Percentiles rank a stretch among this genome's conserved stretches.
phyloP scores from a whole-genome alignment of 2,888 invertebrate genomes.

The Chironomus riparius region DNA sequence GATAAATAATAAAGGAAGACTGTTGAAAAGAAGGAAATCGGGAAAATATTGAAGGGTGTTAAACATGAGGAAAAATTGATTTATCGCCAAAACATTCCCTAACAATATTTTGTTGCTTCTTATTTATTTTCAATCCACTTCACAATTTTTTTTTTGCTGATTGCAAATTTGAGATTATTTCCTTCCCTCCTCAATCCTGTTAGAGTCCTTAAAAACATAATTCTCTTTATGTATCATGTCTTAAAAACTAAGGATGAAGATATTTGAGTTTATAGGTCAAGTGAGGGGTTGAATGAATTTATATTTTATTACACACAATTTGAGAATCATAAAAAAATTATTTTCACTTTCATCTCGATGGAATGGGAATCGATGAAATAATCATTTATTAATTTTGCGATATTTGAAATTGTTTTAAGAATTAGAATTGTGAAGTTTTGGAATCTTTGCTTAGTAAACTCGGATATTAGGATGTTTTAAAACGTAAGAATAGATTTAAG shows the following conservation, averaged over 20 bases:
- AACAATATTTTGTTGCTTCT: neutral
- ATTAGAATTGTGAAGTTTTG: too few relatives aligned
- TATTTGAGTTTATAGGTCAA: neutral
- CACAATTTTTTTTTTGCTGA: neutral
- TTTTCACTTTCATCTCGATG: neutral
- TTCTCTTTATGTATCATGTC: neutral
- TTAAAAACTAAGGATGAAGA: neutral
- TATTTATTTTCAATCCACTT: neutral
- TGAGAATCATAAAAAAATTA: neutral
- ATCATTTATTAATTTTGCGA: conserved; percentile 19
- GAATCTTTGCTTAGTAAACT: too few relatives aligned
- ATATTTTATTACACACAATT: neutral
- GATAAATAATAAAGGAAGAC: neutral
- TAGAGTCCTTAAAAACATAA: too few relatives aligned
- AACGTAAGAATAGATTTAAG: too few relatives aligned
- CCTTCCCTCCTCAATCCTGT: neutral
- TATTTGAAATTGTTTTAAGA: neutral
- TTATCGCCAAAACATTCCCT: conserved; percentile 20
- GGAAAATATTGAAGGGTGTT: neutral
- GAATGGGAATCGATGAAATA: conserved; percentile 13
- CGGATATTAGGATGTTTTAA: too few relatives aligned
- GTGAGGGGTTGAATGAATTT: neutral
- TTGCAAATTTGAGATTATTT: conserved; percentile 17
- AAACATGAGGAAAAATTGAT: conserved; percentile 20
- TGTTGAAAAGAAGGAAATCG: neutral